Percentiles rank a stretch among this genome's conserved stretches.
Evolutionary conservation across 2,113 vertebrate species (phyloP).

Genomic region (Brachyhypopomus gauderio): DNA sequence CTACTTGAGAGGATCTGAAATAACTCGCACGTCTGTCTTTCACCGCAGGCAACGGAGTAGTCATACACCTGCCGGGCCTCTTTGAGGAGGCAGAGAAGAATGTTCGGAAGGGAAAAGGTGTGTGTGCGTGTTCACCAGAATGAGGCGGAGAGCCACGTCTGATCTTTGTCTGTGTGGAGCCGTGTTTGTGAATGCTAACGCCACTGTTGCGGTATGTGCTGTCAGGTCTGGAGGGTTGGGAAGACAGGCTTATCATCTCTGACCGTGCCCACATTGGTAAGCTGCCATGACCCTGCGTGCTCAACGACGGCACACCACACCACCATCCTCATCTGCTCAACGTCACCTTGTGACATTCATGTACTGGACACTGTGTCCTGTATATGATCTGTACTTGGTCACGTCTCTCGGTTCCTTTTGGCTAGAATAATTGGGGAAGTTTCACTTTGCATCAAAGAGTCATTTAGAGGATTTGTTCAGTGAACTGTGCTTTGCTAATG

Average conservation of each 20-base stretch:
- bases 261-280: slow-evolving; percentile 97
- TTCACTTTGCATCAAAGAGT: background rate
- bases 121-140: slow-evolving; percentile 34
- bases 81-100: slow-evolving; percentile 98
- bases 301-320: background rate
- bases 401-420: background rate
- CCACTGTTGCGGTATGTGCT: slow-evolving; percentile 28
- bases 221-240: slow-evolving; percentile 92
- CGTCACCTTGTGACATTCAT: background rate
- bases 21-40: background rate
- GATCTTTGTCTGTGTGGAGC: background rate
- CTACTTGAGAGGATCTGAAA: background rate
- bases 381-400: background rate
- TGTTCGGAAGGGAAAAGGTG: slow-evolving; percentile 90
- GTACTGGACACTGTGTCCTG: background rate
- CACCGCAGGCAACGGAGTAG: slow-evolving; percentile 91
- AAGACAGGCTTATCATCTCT: slow-evolving; percentile 93
- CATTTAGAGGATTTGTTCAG: background rate
- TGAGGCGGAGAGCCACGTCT: background rate
- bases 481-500: too few relatives aligned
- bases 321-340: background rate
- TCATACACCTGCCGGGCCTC: slow-evolving; percentile 96
- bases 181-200: background rate
- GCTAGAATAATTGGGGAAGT: background rate
- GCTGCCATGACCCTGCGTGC: slow-evolving; percentile 45